Conservation (phyloP, 1,140 invertebrate species). For the Caenorhabditis inopinata region DNA sequence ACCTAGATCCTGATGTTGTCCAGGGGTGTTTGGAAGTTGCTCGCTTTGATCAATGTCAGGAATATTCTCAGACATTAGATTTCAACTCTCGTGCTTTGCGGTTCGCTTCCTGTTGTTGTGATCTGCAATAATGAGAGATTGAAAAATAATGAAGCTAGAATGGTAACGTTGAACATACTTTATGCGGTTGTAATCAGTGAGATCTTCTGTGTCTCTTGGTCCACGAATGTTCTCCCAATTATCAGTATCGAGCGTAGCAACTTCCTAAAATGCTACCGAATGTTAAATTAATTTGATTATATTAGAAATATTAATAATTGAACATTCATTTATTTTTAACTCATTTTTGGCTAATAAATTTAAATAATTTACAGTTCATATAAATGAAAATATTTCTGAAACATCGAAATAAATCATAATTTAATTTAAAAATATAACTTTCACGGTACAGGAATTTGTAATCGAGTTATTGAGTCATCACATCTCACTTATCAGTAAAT, state of each 20-base stretch:
- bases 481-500: too few relatives aligned
- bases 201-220: constrained; percentile 54
- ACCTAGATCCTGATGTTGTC: background rate
- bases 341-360: too few relatives aligned
- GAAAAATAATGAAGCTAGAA: background rate
- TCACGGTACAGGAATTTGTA: too few relatives aligned
- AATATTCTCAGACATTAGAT: background rate
- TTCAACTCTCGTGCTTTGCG: constrained; percentile 24
- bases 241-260: constrained; percentile 57
- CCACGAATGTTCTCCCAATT: constrained; percentile 62
- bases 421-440: too few relatives aligned
- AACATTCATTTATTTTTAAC: too few relatives aligned
- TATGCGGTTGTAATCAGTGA: constrained; percentile 48
- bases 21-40: background rate
- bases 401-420: too few relatives aligned
- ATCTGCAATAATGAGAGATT: background rate
- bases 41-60: constrained; percentile 4
- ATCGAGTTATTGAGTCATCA: too few relatives aligned
- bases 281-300: too few relatives aligned
- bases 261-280: constrained; percentile 56
- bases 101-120: constrained; percentile 22
- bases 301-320: too few relatives aligned
- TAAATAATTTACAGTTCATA: too few relatives aligned
- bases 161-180: constrained; percentile 53
- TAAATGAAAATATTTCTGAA: too few relatives aligned